Conservation (phyloP, 1,140 invertebrate genomes). For the Hyphantria cunea region DNA sequence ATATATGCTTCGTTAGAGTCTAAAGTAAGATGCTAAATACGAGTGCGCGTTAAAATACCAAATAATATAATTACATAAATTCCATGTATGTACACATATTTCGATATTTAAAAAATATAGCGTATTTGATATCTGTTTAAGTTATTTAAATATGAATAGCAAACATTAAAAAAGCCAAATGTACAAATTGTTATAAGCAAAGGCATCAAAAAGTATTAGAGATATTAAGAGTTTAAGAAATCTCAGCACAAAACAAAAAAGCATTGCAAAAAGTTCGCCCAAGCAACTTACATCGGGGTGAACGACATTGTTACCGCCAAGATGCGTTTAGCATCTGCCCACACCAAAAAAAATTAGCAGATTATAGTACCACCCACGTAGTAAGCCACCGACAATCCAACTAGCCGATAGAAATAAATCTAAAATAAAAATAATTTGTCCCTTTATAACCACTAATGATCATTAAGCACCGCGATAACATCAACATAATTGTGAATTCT, state of each 20-base stretch:
- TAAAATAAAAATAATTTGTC: constrained; percentile 48
- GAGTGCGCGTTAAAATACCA: too few species aligned
- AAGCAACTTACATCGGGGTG: constrained; percentile 73
- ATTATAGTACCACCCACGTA: constrained; percentile 35
- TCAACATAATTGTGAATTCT: constrained; percentile 3
- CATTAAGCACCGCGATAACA: constrained; percentile 25
- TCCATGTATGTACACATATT: too few species aligned
- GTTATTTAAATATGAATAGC: too few species aligned
- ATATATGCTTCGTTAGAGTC: too few species aligned
- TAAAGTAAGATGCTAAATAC: too few species aligned
- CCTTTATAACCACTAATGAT: constrained; percentile 21
- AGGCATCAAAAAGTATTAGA: too few species aligned
- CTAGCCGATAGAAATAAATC: constrained; percentile 47
- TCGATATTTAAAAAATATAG: too few species aligned
- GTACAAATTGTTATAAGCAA: too few species aligned
- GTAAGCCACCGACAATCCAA: constrained; percentile 42
- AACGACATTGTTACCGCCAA: constrained; percentile 60
- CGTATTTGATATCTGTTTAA: too few species aligned
- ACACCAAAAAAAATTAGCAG: constrained; percentile 31
- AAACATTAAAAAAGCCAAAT: too few species aligned
- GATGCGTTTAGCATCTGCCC: constrained; percentile 36
- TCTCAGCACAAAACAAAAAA: constrained; percentile 19
- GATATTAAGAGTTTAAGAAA: neutral
- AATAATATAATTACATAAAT: too few species aligned
- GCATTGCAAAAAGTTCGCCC: constrained; percentile 38